These are phyloP conservation scores for Perdix hodgsoniae DNA, from an alignment of 2,797 vertebrate genomes.

Conservation along the genomic window DNA sequence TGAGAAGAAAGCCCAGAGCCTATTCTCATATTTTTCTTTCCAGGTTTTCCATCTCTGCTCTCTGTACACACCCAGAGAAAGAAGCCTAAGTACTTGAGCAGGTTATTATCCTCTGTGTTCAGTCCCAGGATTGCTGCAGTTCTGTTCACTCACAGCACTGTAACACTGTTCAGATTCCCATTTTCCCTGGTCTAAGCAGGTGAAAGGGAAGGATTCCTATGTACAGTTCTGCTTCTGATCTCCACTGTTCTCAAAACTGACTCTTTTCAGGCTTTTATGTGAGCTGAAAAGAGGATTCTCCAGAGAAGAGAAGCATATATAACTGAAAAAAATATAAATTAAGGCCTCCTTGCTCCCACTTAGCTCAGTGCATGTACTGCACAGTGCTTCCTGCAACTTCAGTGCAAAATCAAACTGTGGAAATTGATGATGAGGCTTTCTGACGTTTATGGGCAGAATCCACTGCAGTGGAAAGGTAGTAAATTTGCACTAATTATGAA, in stretches of 20 bases:
- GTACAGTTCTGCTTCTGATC: background rate
- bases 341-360: background rate
- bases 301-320: background rate
- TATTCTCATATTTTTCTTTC: background rate
- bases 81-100: background rate
- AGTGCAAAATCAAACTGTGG: background rate
- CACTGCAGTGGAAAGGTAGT: background rate
- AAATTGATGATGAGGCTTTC: background rate
- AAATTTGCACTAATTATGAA: background rate
- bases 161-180: background rate
- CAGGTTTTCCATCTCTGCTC: background rate
- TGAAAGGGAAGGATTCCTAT: background rate
- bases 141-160: background rate
- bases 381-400: background rate
- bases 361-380: background rate
- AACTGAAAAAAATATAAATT: background rate
- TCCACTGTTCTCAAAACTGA: background rate
- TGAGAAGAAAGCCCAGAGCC: background rate
- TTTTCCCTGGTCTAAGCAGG: background rate
- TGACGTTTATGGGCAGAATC: background rate
- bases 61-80: background rate
- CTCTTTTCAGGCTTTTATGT: background rate
- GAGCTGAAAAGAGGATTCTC: background rate
- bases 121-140: background rate
- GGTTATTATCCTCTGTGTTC: background rate